Conservation (phyloP, 2,888 invertebrate species). For the Chrysomela aeneicollis region DNA sequence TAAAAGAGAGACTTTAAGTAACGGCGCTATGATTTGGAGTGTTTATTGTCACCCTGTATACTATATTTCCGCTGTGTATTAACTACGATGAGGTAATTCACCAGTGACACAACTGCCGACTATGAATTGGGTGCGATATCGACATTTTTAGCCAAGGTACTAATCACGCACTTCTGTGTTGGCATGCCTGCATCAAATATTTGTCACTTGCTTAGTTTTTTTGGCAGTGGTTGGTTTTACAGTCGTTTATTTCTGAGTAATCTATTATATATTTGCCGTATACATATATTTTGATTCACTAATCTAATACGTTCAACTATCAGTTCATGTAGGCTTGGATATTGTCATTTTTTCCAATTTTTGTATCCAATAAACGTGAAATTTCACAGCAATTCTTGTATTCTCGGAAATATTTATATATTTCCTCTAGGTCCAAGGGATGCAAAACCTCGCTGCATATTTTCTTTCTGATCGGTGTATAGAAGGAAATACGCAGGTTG, state of each 20-base stretch:
- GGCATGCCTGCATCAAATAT: slow-evolving; percentile 61
- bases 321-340: slow-evolving; percentile 50
- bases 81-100: slow-evolving; percentile 22
- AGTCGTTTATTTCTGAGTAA: slow-evolving; percentile 49
- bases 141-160: slow-evolving; percentile 56
- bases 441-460: no score
- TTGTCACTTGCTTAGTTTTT: slow-evolving; percentile 62
- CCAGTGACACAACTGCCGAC: slow-evolving; percentile 46
- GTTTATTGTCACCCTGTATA: no score
- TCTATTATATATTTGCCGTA: slow-evolving; percentile 44
- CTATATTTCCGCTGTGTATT: no score
- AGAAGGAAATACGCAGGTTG: no score
- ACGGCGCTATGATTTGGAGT: no score
- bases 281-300: slow-evolving; percentile 47
- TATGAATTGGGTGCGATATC: slow-evolving; percentile 48
- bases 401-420: slow-evolving; percentile 20
- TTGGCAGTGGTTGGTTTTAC: slow-evolving; percentile 50
- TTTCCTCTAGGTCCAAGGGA: no score
- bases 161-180: slow-evolving; percentile 62
- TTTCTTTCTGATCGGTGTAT: no score
- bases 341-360: slow-evolving; percentile 52
- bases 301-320: slow-evolving; percentile 39
- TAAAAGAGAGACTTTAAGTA: no score
- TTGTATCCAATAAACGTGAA: background rate
- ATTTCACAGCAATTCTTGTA: slow-evolving; percentile 15